Conservation (phyloP, 2,888 invertebrate genomes). For the Diachrysia chrysitis region DNA sequence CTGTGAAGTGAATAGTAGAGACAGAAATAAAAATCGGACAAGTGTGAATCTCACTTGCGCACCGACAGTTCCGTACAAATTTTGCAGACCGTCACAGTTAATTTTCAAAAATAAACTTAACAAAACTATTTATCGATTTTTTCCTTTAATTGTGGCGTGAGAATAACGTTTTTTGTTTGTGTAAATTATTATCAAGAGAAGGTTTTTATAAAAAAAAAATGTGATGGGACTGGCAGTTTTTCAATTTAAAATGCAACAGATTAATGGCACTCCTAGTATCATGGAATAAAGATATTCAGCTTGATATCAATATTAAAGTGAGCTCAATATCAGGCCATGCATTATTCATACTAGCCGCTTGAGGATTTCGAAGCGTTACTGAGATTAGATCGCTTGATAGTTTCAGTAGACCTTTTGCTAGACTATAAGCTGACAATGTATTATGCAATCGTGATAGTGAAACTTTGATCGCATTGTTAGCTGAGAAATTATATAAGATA, state of each 20-base stretch:
- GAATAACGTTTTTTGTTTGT: too few relatives aligned
- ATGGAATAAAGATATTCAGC: slow-evolving; percentile 1
- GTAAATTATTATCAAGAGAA: too few relatives aligned
- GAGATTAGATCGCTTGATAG: slow-evolving; percentile 23
- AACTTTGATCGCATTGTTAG: background rate
- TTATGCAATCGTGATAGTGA: background rate
- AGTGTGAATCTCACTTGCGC: too few relatives aligned
- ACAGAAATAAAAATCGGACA: background rate
- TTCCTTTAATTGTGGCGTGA: too few relatives aligned
- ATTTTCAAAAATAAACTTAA: too few relatives aligned
- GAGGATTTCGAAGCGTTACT: slow-evolving; percentile 23
- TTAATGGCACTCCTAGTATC: background rate
- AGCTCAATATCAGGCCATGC: slow-evolving; percentile 28
- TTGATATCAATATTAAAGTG: slow-evolving; percentile 9
- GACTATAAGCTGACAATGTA: background rate
- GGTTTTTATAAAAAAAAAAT: too few relatives aligned
- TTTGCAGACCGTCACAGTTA: too few relatives aligned
- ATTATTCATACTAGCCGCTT: slow-evolving; percentile 45
- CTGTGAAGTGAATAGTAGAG: background rate
- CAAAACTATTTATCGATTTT: too few relatives aligned
- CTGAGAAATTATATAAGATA: too few relatives aligned
- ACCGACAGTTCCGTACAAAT: too few relatives aligned
- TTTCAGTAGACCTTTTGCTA: slow-evolving; percentile 15
- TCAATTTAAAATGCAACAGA: background rate
- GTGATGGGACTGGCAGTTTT: too few relatives aligned